phyloP scores from a whole-genome alignment of 2,797 vertebrate species.

The Rhodeus uyekii region DNA sequence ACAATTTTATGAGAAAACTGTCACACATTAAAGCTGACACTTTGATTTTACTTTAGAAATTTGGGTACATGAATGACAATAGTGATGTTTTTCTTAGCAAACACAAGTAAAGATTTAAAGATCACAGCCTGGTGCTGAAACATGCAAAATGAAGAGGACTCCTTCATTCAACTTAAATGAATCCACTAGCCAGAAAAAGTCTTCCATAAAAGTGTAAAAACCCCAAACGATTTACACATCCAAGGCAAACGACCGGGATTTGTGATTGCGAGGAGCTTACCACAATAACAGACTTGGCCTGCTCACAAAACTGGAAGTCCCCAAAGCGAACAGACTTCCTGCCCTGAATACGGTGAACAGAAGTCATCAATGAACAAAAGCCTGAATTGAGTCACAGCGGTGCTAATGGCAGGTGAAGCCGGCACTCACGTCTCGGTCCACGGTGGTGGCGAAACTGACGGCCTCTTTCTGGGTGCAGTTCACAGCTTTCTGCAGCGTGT shows the following conservation, averaged over 20 bases:
- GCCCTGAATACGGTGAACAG: conserved; percentile 75
- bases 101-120: not conserved
- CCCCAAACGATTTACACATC: not conserved
- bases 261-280: conserved; percentile 72
- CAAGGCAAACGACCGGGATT: not conserved
- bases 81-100: not conserved
- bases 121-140: not conserved
- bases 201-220: not conserved
- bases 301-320: conserved; percentile 93
- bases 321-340: conserved; percentile 93
- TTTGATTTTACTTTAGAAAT: not conserved
- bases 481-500: conserved; percentile 96
- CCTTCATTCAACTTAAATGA: not conserved
- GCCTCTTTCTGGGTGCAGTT: conserved; percentile 96
- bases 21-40: not conserved
- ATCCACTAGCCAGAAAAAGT: not conserved
- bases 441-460: conserved; percentile 93
- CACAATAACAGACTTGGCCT: conserved; percentile 95
- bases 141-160: not conserved
- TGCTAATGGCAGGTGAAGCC: not conserved
- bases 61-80: not conserved
- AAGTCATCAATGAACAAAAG: conserved; percentile 13
- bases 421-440: conserved; percentile 93
- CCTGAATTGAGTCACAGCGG: not conserved
- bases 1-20: not conserved